Evolutionary conservation across 2,888 invertebrate genomes (phyloP).

Genomic region (Margaritifera margaritifera): DNA sequence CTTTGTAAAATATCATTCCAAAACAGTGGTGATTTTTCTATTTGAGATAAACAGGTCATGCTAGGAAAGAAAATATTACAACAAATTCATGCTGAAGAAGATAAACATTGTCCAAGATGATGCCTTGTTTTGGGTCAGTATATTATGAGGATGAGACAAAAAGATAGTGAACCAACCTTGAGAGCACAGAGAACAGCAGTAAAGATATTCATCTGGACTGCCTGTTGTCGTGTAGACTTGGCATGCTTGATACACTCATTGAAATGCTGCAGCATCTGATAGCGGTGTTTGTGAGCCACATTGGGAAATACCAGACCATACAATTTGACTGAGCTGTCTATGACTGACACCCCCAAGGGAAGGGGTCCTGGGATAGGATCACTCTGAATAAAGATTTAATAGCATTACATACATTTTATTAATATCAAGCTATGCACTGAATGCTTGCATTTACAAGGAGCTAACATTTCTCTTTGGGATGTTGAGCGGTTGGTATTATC

Average conservation of each 20-base stretch:
- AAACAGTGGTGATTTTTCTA: neutral
- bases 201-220: constrained; percentile 95
- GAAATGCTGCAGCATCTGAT: constrained; percentile 98
- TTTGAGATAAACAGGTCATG: neutral
- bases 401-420: neutral
- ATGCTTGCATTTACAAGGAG: neutral
- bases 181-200: constrained; percentile 92
- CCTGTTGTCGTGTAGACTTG: constrained; percentile 93
- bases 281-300: constrained; percentile 92
- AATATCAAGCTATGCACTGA: neutral
- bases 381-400: constrained; percentile 49
- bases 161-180: constrained; percentile 72
- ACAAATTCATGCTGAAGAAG: neutral
- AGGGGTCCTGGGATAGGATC: constrained; percentile 75
- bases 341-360: constrained; percentile 95
- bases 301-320: constrained; percentile 96
- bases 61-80: neutral
- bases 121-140: neutral
- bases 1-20: too few relatives aligned
- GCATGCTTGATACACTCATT: constrained; percentile 92
- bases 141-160: neutral
- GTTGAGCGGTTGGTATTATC: too few relatives aligned
- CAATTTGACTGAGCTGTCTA: constrained; percentile 92
- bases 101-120: neutral
- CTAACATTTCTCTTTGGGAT: too few relatives aligned